Base-by-base conservation (phyloP, 2,113 vertebrate genomes). In the Furnarius figulus region DNA sequence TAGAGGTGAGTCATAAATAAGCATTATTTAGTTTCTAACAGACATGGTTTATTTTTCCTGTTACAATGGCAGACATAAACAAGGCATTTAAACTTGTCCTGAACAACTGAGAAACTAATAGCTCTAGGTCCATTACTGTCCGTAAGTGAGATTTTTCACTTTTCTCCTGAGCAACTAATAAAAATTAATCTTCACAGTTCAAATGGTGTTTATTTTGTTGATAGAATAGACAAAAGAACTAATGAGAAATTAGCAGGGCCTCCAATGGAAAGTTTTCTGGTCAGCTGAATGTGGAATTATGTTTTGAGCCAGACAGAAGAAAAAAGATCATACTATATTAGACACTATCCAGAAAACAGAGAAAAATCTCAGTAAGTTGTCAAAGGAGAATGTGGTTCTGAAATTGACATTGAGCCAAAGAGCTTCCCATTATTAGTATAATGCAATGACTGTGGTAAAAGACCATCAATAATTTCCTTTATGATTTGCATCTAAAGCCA, bases 1-100 rank as follows among this genome's bases (percentile, higher is more conserved):
- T 65, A 81, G 79, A 96, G 83, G 85, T 97, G 56, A 82, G 66
- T 86, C 87, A 93, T 74, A 96, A 94, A 90, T 89, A 96, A 90
- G 47, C 24, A 65, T 92, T 90, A 74, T 71, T 93, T 92, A 40
- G 35, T 94, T 88, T 90, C 75, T 77, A 86, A 90, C 63, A 90
- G 85, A 93, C 90, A 49, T 10, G 14, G 20, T 93, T 88, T 92
- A 81, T 49, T 95, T 96, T 86, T 23, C 13, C 47, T 71, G 11
- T 93, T 93, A 65, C 74, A 93, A 92, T 49, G 31, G 85, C 44
- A 92, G 85, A 93, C 56, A 58, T 81, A 68, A 92, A 68, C 44
- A 88, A 93, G 31, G 35, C 6, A 1, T 86, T 91, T 86, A 68
- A 86, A 75, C 19, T 40, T 46, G 52, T 71, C 39, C 24, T 44